Percentiles rank a stretch among this genome's conserved stretches.
These are phyloP conservation scores for Leptoteleia sp. DNA, from an alignment of 1,140 invertebrate species.

Conservation along the genomic window DNA sequence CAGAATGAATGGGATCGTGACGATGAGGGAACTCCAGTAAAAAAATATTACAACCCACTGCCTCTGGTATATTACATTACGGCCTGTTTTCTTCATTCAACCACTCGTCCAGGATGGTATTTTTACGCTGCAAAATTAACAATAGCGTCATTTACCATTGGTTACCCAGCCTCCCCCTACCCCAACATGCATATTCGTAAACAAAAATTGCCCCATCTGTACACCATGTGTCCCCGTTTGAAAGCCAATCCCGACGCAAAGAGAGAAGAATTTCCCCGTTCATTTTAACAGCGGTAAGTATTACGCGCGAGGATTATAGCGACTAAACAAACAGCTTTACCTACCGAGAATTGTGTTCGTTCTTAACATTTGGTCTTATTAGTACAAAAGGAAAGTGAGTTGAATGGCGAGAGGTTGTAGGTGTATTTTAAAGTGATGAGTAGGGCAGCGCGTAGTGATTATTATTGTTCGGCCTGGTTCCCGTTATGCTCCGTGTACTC, in stretches of 20 bases:
- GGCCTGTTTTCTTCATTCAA: slow-evolving; percentile 72
- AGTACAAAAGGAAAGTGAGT: slow-evolving; percentile 68
- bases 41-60: slow-evolving; percentile 68
- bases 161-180: too few relatives aligned
- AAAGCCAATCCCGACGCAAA: too few relatives aligned
- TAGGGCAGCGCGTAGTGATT: slow-evolving; percentile 73
- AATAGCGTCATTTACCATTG: too few relatives aligned
- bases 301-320: slow-evolving; percentile 11
- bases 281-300: slow-evolving; percentile 14
- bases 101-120: slow-evolving; percentile 76
- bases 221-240: too few relatives aligned
- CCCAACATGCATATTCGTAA: too few relatives aligned
- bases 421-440: slow-evolving; percentile 69
- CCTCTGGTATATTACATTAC: slow-evolving; percentile 59
- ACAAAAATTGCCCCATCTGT: too few relatives aligned
- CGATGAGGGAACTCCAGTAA: slow-evolving; percentile 48
- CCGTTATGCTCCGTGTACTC: slow-evolving; percentile 77
- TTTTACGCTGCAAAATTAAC: slow-evolving; percentile 74
- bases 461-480: slow-evolving; percentile 80
- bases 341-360: slow-evolving; percentile 58
- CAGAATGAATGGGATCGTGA: slow-evolving; percentile 38
- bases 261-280: too few relatives aligned
- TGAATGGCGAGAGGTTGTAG: slow-evolving; percentile 65
- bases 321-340: slow-evolving; percentile 47
- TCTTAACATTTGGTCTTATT: slow-evolving; percentile 65